phyloP scores from a whole-genome alignment of 2,797 vertebrate species.

The Tiaroga cobitis region DNA sequence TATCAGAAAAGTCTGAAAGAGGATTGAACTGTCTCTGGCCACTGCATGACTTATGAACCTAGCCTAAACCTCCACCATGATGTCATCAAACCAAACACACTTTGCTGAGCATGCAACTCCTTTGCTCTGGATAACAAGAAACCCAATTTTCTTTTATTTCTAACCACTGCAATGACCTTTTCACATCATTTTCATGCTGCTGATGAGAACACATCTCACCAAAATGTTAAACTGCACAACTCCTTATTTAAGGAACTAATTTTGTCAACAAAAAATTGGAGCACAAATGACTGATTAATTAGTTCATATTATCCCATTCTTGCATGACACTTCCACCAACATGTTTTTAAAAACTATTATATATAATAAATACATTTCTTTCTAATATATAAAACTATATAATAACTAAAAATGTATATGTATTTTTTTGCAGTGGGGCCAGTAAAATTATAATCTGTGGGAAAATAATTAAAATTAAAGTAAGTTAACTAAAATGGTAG shows the following conservation, averaged over 20 bases:
- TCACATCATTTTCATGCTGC: neutral
- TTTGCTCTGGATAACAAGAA: neutral
- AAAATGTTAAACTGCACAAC: neutral
- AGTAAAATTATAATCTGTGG: no score
- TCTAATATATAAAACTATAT: neutral
- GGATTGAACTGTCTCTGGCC: neutral
- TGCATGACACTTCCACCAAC: neutral
- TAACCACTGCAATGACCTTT: neutral
- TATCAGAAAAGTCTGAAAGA: conserved; percentile 15
- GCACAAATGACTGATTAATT: neutral
- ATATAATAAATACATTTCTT: neutral
- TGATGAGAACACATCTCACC: neutral
- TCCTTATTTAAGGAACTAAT: neutral
- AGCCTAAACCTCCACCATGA: neutral
- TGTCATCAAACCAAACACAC: conserved; percentile 4
- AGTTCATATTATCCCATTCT: neutral
- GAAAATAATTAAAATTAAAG: no score
- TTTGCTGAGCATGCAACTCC: neutral
- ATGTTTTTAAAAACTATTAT: neutral
- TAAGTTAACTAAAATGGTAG: no score
- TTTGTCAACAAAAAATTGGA: neutral
- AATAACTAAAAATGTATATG: no score
- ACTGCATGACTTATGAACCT: neutral
- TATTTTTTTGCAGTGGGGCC: no score
- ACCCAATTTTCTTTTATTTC: neutral